These are phyloP conservation scores for Mimas tiliae DNA, from an alignment of 2,888 invertebrate genomes.

Conservation along the genomic window DNA sequence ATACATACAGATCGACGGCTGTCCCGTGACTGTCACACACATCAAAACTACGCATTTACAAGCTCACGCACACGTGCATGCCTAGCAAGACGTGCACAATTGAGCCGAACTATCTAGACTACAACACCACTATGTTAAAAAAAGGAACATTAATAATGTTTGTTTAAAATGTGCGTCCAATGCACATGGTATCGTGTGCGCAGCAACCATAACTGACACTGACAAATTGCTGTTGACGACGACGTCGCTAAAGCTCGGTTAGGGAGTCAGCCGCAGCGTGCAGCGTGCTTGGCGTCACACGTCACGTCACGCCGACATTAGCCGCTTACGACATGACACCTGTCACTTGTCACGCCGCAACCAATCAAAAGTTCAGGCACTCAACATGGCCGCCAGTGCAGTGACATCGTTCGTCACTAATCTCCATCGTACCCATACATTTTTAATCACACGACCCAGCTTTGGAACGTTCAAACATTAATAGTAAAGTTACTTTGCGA, in stretches of 20 bases:
- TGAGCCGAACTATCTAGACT: too few relatives aligned
- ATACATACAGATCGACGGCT: too few relatives aligned
- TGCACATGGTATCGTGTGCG: conserved; percentile 30
- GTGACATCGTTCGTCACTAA: neutral
- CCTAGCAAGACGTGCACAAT: too few relatives aligned
- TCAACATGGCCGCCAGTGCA: conserved; percentile 1
- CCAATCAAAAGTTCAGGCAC: conserved; percentile 25
- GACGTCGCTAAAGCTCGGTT: conserved; percentile 30
- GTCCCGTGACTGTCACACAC: too few relatives aligned
- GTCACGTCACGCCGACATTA: conserved; percentile 29
- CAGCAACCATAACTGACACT: conserved; percentile 38
- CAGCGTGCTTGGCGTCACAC: conserved; percentile 9
- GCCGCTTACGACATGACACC: conserved; percentile 39
- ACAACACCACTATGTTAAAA: neutral
- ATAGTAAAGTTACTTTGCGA: conserved; percentile 40
- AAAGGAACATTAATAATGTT: neutral
- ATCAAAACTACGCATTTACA: too few relatives aligned
- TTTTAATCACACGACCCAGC: conserved; percentile 39
- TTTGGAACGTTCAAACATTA: conserved; percentile 41
- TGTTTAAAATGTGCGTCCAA: conserved; percentile 34
- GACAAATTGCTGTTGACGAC: conserved; percentile 44
- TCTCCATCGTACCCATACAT: conserved; percentile 32
- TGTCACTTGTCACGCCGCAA: conserved; percentile 38
- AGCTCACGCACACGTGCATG: too few relatives aligned
- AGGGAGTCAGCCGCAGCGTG: conserved; percentile 4